Percentiles rank a stretch among this genome's conserved stretches.
Conservation (phyloP, 2,113 vertebrate genomes). For the Poeciliopsis prolifica region DNA sequence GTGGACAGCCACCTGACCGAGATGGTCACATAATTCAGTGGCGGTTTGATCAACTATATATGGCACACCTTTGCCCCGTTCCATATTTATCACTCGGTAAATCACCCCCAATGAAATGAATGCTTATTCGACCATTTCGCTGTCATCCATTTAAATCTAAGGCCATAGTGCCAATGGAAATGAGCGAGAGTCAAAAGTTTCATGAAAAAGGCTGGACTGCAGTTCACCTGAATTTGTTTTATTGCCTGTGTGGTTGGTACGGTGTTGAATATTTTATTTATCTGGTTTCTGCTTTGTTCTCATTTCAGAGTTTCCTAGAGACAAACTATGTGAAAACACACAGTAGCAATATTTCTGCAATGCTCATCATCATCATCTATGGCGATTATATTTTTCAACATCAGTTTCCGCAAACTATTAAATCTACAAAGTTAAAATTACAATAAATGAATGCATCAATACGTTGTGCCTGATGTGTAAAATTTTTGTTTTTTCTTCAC, state of each 20-base stretch:
- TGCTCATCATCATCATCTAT: neutral
- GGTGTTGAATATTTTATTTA: neutral
- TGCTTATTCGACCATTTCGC: neutral
- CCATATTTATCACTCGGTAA: constrained; percentile 16
- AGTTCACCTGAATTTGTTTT: neutral
- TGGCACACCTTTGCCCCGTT: constrained; percentile 27
- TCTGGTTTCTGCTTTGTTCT: neutral
- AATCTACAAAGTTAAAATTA: neutral
- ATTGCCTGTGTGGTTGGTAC: neutral
- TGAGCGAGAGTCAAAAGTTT: neutral
- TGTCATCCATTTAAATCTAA: neutral
- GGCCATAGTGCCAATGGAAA: neutral
- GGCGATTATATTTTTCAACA: neutral
- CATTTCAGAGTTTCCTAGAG: neutral
- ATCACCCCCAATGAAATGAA: constrained; percentile 9
- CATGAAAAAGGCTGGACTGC: neutral
- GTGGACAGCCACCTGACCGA: constrained; percentile 42
- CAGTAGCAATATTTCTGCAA: neutral
- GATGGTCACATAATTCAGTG: constrained; percentile 44
- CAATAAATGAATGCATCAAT: neutral
- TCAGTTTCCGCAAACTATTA: neutral
- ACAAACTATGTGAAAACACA: neutral
- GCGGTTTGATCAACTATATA: constrained; percentile 34
- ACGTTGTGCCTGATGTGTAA: too few relatives aligned
- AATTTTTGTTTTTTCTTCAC: too few relatives aligned